A percentile compares a stretch with the other conserved stretches of the same genome.
Conservation (phyloP, 2,888 invertebrate species). For the Eristalis arbustorum region DNA sequence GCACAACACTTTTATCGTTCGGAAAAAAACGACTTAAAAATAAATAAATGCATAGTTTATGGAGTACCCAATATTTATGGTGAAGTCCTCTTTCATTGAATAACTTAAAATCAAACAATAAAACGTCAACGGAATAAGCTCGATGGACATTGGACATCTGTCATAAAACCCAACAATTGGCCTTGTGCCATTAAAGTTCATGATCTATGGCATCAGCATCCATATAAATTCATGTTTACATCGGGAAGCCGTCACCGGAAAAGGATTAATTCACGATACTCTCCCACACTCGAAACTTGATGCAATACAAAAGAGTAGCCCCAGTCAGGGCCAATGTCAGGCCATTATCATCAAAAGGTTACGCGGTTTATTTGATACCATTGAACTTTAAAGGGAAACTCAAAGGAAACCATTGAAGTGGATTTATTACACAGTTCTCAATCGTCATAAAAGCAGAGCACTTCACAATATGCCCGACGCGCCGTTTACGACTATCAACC, state of each 20-base stretch:
- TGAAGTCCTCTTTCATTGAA: background rate
- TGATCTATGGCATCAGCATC: background rate
- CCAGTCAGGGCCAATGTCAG: background rate
- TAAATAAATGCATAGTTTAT: background rate
- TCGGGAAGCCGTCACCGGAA: background rate
- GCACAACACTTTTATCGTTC: background rate
- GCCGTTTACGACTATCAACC: background rate
- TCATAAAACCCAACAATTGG: background rate
- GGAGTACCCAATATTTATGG: background rate
- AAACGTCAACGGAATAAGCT: background rate
- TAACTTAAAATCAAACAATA: background rate
- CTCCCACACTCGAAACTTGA: background rate
- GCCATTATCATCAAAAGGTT: background rate
- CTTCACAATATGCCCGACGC: background rate
- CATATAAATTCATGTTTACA: background rate
- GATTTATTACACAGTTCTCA: background rate
- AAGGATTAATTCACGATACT: background rate
- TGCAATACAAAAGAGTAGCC: background rate
- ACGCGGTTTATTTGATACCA: background rate
- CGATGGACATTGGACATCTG: background rate
- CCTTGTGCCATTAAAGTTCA: background rate
- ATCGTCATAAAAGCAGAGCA: background rate
- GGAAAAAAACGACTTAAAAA: background rate
- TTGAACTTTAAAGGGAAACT: background rate
- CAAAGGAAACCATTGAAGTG: background rate